Conservation (phyloP, 2,888 invertebrate species). For the Congeria kusceri region DNA sequence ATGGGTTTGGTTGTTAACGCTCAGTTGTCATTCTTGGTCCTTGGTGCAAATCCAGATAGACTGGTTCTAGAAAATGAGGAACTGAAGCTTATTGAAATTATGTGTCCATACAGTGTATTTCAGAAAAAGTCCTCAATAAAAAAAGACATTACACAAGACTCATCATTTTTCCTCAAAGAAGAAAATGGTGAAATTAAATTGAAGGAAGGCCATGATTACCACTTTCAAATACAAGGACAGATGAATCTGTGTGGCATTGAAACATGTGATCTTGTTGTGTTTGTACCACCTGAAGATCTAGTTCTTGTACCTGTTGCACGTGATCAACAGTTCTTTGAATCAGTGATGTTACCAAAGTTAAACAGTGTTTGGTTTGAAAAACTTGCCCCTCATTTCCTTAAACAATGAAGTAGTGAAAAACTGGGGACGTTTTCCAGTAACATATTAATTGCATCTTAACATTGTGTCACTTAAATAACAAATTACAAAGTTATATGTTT, state of each 20-base stretch:
- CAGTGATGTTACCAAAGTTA: conserved; percentile 19
- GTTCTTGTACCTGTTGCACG: conserved; percentile 14
- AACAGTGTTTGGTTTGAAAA: conserved; percentile 9
- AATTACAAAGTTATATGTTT: too few species aligned
- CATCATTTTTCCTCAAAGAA: conserved; percentile 9
- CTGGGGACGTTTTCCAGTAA: too few species aligned
- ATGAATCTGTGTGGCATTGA: conserved; percentile 24
- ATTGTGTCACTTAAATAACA: too few species aligned
- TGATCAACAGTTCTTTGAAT: conserved; percentile 17
- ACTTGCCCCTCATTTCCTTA: too few species aligned
- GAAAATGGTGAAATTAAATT: conserved; percentile 10
- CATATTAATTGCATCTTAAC: too few species aligned
- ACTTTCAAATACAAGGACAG: conserved; percentile 35
- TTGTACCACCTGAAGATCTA: conserved; percentile 29
- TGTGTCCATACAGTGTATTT: conserved; percentile 33
- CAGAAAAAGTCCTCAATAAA: conserved; percentile 18
- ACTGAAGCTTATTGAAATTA: conserved; percentile 29
- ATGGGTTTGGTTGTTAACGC: conserved; percentile 36
- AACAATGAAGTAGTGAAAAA: too few species aligned
- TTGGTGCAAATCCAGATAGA: conserved; percentile 34
- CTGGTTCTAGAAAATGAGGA: conserved; percentile 13
- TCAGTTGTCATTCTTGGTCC: conserved; percentile 2
- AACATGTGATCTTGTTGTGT: conserved; percentile 32
- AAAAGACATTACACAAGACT: conserved; percentile 12
- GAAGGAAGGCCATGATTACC: conserved; percentile 16